Evolutionary conservation across 2,888 invertebrate genomes (phyloP), one percentile per base, ranked within the genome.

Genomic region (Nebria salina): DNA sequence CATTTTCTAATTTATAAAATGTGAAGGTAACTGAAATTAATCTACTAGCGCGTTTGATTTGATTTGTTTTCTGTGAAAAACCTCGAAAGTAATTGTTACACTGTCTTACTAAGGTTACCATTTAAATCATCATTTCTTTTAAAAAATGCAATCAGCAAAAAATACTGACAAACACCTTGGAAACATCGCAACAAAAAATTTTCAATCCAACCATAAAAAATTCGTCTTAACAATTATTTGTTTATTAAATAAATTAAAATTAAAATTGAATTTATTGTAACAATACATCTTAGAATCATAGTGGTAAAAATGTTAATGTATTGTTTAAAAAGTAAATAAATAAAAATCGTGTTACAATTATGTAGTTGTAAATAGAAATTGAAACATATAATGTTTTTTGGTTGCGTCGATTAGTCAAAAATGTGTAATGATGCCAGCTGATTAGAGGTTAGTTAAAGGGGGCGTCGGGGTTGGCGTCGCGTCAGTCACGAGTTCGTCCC

Each of bases 401-500:
- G 2, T 2, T 6, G 54, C 8, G 7, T 54, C 11, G 8, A 13
- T 6, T 54, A 13, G 54, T 2, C 54, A 54, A 54, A 54, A 11
- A 13, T 11, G 54, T 54, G 7, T 54, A 54, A 11, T 13, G 54
- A 54, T 8, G 13, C 11, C 54, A 54, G 54, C 54, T 54, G 54
- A 54, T 54, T 54, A 54, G 11, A 54, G 13, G 54, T 11, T 68
- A 26, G 68, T 26, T 68, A 15, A 26, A 9, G 68, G 15, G 42
- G 15, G 73, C 65, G 42, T 65, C 8, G 66, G 43, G 34, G 34
- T 34, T 42, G 20, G n/a, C 76, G 76, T 66, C 68, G 68, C 76
- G 76, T n/a, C 76, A 54, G 54, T 76, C 76, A 76, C 76, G 76
- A 76, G 76, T 64, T 11, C 7, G 54, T 43, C 54, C 73, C 25